A percentile compares a stretch with the other conserved stretches of the same genome.
Evolutionary conservation across 2,797 vertebrate genomes (phyloP).

Genomic region (Pipistrellus kuhlii): DNA sequence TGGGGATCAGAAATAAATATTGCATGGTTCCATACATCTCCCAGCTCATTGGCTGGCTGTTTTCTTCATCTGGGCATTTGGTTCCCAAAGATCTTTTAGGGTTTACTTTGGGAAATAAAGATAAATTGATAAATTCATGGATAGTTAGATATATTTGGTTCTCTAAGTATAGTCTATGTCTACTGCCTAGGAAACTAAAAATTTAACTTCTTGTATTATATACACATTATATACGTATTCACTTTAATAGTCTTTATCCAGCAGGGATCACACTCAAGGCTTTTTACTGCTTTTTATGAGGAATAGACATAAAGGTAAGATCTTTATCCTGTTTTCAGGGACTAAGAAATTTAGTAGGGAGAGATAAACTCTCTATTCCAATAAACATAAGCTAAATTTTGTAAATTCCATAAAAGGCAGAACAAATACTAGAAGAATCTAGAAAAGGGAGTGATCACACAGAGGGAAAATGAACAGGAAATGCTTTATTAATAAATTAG

Average conservation of each 20-base stretch:
- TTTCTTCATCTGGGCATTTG: neutral
- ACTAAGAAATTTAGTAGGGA: slow-evolving; percentile 23
- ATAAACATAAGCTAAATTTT: neutral
- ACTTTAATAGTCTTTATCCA: neutral
- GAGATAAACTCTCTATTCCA: neutral
- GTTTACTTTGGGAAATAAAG: neutral
- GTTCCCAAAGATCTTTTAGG: neutral
- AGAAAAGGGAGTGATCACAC: neutral
- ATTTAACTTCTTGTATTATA: neutral
- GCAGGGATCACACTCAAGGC: neutral
- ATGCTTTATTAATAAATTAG: neutral
- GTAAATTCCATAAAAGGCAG: neutral
- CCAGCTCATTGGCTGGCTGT: neutral
- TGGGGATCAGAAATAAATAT: neutral
- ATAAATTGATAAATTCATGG: neutral
- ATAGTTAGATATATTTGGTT: neutral
- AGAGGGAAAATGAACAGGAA: neutral
- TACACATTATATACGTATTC: neutral
- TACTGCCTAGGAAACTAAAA: neutral
- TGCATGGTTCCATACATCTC: neutral
- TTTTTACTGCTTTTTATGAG: slow-evolving; percentile 27
- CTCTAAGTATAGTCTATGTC: neutral
- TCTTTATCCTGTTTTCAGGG: neutral
- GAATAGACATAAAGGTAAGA: neutral
- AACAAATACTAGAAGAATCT: neutral